Evolutionary conservation across 2,113 vertebrate genomes (phyloP).

Genomic region (Myotis lucifugus): DNA sequence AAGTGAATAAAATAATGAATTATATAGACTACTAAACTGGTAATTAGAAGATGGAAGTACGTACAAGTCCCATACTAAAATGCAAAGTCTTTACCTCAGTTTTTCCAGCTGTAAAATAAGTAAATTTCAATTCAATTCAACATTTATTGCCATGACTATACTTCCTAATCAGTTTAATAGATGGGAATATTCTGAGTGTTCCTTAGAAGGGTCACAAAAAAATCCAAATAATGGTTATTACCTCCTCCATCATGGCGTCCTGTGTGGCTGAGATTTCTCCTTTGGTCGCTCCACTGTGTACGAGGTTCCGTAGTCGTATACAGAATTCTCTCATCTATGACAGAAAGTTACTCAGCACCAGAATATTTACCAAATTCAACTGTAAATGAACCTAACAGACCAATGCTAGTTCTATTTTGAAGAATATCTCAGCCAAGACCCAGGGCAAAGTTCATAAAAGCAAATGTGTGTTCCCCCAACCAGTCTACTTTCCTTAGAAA

Average conservation of each 20-base stretch:
- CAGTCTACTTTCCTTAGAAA: conserved; percentile 17
- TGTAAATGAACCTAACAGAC: conserved; percentile 26
- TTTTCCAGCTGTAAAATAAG: conserved; percentile 31
- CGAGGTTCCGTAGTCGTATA: conserved; percentile 93
- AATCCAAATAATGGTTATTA: conserved; percentile 73
- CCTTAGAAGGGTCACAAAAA: not conserved
- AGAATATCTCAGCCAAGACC: not conserved
- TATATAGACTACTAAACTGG: not conserved
- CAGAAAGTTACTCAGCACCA: conserved; percentile 61
- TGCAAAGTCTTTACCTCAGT: conserved; percentile 20
- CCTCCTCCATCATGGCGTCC: conserved; percentile 98
- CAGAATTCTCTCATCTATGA: conserved; percentile 96
- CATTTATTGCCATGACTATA: not conserved
- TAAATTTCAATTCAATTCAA: conserved; percentile 37
- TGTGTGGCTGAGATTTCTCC: conserved; percentile 89
- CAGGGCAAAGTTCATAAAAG: conserved; percentile 32
- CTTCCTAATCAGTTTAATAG: not conserved
- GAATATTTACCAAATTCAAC: conserved; percentile 29
- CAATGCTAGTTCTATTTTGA: conserved; percentile 21
- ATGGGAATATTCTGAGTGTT: not conserved
- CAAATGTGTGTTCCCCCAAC: not conserved
- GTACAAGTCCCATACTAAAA: conserved; percentile 30
- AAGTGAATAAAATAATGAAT: not conserved
- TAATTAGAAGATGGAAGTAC: not conserved
- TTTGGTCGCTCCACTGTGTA: conserved; percentile 89